Evolutionary conservation across 2,888 invertebrate species (phyloP).

Genomic region (Agrilus mali): DNA sequence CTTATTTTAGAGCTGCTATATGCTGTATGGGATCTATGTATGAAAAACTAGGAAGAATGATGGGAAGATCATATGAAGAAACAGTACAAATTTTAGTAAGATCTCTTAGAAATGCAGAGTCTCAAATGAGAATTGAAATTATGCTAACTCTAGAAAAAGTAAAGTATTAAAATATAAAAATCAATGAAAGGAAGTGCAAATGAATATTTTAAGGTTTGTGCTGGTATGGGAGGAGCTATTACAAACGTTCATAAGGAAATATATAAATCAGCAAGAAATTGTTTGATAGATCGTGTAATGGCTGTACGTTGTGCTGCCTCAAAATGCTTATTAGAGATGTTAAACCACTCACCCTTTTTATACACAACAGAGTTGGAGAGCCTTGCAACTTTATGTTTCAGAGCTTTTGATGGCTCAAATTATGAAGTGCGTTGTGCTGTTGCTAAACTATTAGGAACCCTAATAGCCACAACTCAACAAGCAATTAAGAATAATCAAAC

Average conservation of each 20-base stretch:
- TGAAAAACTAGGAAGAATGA: conserved; percentile 95
- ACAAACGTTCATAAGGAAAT: conserved; percentile 77
- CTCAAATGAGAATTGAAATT: conserved; percentile 91
- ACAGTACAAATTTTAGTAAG: conserved; percentile 86
- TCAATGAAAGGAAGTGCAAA: background rate
- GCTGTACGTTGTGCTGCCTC: conserved; percentile 90
- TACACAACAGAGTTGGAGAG: conserved; percentile 86
- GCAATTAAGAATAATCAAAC: conserved; percentile 42
- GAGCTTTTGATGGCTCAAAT: conserved; percentile 84
- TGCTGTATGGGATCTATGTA: conserved; percentile 95
- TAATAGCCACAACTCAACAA: conserved; percentile 77
- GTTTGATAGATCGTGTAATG: conserved; percentile 83
- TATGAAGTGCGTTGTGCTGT: conserved; percentile 88
- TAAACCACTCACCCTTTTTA: conserved; percentile 73
- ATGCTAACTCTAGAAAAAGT: conserved; percentile 95
- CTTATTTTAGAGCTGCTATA: conserved; percentile 72
- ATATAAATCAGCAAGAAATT: conserved; percentile 78
- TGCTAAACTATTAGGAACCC: conserved; percentile 78
- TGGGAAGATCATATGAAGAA: conserved; percentile 97
- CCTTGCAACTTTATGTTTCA: conserved; percentile 79
- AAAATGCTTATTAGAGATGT: conserved; percentile 76
- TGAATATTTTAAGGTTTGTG: conserved; percentile 49
- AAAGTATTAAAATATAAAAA: conserved; percentile 10
- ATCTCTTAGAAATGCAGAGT: conserved; percentile 86
- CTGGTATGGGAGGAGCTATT: conserved; percentile 92